Percentiles rank a stretch among this genome's conserved stretches.
Conservation (phyloP, 2,113 vertebrate species). For the Dicrurus megarhynchus region DNA sequence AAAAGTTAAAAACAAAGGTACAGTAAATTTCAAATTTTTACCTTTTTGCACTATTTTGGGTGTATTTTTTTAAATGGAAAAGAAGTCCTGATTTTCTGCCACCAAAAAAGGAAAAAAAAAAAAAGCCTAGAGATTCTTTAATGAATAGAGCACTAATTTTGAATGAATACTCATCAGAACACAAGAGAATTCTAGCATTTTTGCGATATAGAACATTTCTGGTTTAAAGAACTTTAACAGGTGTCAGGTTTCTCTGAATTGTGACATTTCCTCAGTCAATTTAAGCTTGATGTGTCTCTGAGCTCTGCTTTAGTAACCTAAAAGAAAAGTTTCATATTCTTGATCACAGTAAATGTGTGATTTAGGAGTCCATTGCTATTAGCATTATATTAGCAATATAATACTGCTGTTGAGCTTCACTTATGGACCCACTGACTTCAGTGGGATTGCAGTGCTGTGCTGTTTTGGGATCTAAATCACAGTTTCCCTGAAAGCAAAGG, state of each 20-base stretch:
- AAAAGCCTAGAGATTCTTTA: background rate
- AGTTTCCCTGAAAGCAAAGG: background rate
- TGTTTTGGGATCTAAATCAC: background rate
- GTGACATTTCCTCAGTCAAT: background rate
- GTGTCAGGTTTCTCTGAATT: background rate
- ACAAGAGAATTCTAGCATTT: background rate
- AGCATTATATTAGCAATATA: background rate
- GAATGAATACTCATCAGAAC: background rate
- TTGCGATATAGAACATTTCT: background rate
- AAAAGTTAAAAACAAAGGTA: background rate
- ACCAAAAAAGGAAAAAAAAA: background rate
- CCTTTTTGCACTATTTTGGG: background rate
- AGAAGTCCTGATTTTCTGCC: background rate
- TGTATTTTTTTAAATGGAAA: background rate
- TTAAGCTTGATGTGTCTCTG: background rate
- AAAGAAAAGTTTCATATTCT: background rate
- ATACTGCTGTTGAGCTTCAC: background rate
- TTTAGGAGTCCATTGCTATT: background rate
- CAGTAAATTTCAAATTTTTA: background rate
- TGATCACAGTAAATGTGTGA: background rate
- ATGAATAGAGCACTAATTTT: slow-evolving; percentile 8
- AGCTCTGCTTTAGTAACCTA: background rate
- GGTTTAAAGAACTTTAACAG: background rate
- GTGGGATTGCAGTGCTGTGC: background rate
- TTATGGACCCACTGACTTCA: background rate